Conservation (phyloP, 2,888 invertebrate genomes). For the Lysandra bellargus region DNA sequence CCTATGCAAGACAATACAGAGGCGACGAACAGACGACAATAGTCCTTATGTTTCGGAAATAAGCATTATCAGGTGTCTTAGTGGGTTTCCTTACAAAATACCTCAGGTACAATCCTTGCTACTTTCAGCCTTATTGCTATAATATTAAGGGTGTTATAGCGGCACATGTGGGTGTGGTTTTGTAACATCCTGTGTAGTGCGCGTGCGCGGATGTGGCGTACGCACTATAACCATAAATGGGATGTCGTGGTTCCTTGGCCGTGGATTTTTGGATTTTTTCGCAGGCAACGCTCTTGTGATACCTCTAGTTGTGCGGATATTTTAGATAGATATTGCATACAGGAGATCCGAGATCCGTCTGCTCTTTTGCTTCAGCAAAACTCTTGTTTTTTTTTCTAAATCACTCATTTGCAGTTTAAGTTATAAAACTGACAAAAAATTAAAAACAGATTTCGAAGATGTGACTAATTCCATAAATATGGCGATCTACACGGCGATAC, state of each 20-base stretch:
- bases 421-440: no score
- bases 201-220: conserved; percentile 68
- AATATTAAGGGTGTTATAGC: conserved; percentile 36
- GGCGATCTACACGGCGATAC: no score
- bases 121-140: conserved; percentile 41
- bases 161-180: conserved; percentile 39
- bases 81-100: conserved; percentile 32
- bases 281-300: neutral
- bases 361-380: no score
- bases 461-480: no score
- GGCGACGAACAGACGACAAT: conserved; percentile 41
- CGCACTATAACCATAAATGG: conserved; percentile 47
- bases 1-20: conserved; percentile 44
- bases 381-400: no score
- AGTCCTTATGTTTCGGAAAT: conserved; percentile 37
- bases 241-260: conserved; percentile 36
- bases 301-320: neutral
- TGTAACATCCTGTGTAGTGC: conserved; percentile 61
- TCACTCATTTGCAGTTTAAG: no score
- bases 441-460: no score
- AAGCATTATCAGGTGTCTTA: conserved; percentile 35
- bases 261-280: neutral
- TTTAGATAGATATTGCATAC: no score
- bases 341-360: no score
- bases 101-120: neutral